A percentile compares a stretch with the other conserved stretches of the same genome.
Conservation (phyloP, 2,797 vertebrate genomes). For the Melanotaenia boesemani region DNA sequence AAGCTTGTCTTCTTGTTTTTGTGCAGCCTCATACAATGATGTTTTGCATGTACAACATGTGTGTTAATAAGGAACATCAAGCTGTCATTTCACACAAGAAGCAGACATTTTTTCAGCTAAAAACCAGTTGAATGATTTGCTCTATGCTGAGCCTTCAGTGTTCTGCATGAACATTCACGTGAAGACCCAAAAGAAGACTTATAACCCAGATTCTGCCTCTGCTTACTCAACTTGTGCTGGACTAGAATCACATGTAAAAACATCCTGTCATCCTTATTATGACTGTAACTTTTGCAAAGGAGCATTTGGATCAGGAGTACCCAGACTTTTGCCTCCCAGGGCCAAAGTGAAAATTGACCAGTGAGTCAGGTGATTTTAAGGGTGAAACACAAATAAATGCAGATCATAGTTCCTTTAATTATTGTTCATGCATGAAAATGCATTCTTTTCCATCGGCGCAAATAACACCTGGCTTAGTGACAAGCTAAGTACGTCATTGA, state of each 20-base stretch:
- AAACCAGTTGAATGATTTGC: conserved; percentile 21
- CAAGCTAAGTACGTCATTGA: too few species aligned
- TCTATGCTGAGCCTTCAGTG: conserved; percentile 1
- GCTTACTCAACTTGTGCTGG: background rate
- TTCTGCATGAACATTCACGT: conserved; percentile 26
- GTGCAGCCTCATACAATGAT: background rate
- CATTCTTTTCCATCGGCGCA: too few species aligned
- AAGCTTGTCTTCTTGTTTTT: conserved; percentile 26
- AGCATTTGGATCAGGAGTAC: conserved; percentile 2
- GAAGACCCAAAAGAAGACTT: conserved; percentile 32
- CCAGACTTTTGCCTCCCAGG: too few species aligned
- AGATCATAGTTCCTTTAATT: too few species aligned
- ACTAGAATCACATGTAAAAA: conserved; percentile 23
- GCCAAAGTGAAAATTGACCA: too few species aligned
- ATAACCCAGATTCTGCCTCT: conserved; percentile 10
- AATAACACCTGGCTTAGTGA: too few species aligned
- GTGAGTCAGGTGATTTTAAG: too few species aligned
- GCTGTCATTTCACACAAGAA: background rate
- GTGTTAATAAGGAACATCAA: conserved; percentile 10
- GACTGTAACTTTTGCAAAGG: background rate
- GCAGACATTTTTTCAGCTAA: conserved; percentile 14
- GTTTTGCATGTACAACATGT: conserved; percentile 35
- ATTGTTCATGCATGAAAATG: too few species aligned
- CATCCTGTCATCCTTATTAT: conserved; percentile 1
- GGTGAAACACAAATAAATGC: too few species aligned